phyloP scores from a whole-genome alignment of 2,888 invertebrate species.

The Itoplectis maculator region DNA sequence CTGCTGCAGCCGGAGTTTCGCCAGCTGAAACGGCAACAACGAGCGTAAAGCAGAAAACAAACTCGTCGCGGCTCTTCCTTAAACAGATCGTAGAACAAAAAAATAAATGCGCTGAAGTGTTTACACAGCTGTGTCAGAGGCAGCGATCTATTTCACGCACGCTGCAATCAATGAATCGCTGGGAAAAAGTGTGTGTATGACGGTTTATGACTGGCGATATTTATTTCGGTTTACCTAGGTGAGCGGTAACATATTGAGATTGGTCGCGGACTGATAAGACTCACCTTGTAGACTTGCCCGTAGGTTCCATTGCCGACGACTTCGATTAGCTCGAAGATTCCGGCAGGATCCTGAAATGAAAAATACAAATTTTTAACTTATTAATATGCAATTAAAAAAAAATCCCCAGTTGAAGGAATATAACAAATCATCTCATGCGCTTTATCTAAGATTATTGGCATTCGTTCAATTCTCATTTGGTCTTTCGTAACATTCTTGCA shows the following conservation, averaged over 20 bases:
- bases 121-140: conserved; percentile 56
- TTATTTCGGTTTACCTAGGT: conserved; percentile 2
- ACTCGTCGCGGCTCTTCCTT: background rate
- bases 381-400: background rate
- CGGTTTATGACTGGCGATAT: conserved; percentile 24
- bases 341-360: conserved; percentile 97
- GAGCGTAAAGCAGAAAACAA: conserved; percentile 12
- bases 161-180: conserved; percentile 55
- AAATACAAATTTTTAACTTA: conserved; percentile 9
- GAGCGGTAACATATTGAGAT: conserved; percentile 48
- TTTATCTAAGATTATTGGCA: background rate
- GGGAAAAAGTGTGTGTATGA: conserved; percentile 23
- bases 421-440: too few relatives aligned
- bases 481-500: background rate
- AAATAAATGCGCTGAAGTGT: conserved; percentile 31
- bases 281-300: conserved; percentile 99
- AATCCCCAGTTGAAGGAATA: too few relatives aligned
- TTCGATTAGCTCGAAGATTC: conserved; percentile 99
- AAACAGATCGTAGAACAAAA: background rate
- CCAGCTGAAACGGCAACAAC: conserved; percentile 7
- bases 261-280: conserved; percentile 69
- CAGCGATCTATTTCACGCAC: conserved; percentile 41
- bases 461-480: background rate
- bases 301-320: conserved; percentile 99
- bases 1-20: conserved; percentile 4